phyloP scores from a whole-genome alignment of 2,888 invertebrate genomes.

The Drosophila ochracea region DNA sequence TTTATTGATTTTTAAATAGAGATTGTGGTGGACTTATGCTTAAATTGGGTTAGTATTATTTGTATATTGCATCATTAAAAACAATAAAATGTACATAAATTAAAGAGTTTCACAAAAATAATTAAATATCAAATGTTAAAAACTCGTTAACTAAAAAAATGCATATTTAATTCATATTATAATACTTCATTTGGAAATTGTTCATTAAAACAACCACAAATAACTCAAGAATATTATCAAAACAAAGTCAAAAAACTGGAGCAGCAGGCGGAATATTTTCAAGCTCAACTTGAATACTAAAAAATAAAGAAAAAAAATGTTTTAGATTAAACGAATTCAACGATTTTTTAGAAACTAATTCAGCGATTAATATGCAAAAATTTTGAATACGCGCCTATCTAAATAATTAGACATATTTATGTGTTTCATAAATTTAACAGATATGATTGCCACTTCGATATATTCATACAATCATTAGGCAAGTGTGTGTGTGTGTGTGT shows the following conservation, averaged over 20 bases:
- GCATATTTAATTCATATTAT: background rate
- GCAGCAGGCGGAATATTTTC: constrained; percentile 1
- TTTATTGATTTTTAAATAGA: background rate
- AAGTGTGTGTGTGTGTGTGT: background rate
- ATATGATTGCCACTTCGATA: constrained; percentile 57
- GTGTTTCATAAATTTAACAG: constrained; percentile 68
- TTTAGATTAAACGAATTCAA: background rate
- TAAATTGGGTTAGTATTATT: background rate
- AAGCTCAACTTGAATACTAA: background rate
- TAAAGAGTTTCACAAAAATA: background rate
- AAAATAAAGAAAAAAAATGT: background rate
- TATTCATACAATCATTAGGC: constrained; percentile 36
- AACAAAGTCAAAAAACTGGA: background rate
- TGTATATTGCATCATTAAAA: too few species aligned
- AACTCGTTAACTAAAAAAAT: background rate
- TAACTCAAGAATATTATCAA: constrained; percentile 1
- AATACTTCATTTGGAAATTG: background rate
- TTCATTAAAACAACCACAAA: background rate
- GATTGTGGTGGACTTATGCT: background rate
- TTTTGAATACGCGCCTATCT: constrained; percentile 41
- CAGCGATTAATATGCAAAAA: constrained; percentile 23
- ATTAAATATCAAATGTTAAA: background rate
- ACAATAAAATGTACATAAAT: background rate
- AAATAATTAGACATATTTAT: constrained; percentile 81
- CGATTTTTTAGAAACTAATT: background rate